Evolutionary conservation across 2,888 invertebrate genomes (phyloP).

Genomic region (Anarsia innoxiella): DNA sequence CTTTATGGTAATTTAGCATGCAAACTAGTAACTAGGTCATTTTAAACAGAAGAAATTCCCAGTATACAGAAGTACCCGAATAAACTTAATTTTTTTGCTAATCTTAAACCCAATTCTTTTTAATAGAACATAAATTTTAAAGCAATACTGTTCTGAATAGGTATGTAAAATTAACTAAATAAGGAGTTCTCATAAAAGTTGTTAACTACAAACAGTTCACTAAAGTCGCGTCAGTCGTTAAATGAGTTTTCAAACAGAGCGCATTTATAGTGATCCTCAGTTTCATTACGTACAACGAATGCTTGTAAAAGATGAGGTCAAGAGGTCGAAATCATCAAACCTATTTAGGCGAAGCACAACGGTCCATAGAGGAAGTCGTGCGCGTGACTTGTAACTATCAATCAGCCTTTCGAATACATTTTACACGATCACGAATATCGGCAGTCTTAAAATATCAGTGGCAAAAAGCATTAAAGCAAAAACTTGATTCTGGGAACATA

Average conservation of each 20-base stretch:
- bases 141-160: too few species aligned
- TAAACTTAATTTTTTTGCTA: too few species aligned
- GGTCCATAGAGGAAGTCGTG: conserved; percentile 23
- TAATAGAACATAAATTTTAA: too few species aligned
- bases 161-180: too few species aligned
- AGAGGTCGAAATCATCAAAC: conserved; percentile 39
- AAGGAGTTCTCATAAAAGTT: background rate
- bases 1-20: conserved; percentile 25
- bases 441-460: conserved; percentile 10
- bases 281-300: conserved; percentile 24
- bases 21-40: conserved; percentile 22
- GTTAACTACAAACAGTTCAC: conserved; percentile 25
- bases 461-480: conserved; percentile 5
- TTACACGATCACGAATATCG: conserved; percentile 22
- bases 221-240: conserved; percentile 17
- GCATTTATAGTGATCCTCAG: conserved; percentile 23
- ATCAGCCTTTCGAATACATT: conserved; percentile 29
- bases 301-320: conserved; percentile 27
- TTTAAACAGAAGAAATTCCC: too few species aligned
- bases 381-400: conserved; percentile 35
- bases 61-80: too few species aligned
- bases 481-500: conserved; percentile 18
- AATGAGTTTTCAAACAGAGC: conserved; percentile 25
- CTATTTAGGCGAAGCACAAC: conserved; percentile 22
- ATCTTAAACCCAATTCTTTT: too few species aligned